phyloP scores from a whole-genome alignment of 2,797 vertebrate genomes.

The Silurus aristotelis region DNA sequence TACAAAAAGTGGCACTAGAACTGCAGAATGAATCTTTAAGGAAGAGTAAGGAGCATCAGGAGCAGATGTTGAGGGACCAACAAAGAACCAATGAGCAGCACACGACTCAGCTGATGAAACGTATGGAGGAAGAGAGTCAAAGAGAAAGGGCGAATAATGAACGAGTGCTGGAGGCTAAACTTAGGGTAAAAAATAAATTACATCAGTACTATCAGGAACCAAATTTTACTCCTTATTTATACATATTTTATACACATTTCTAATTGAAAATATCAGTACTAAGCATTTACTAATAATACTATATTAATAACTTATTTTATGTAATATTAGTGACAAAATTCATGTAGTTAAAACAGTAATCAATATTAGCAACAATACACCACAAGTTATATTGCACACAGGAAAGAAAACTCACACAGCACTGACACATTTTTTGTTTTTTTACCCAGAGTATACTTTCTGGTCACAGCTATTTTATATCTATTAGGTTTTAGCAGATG shows the following conservation, averaged over 20 bases:
- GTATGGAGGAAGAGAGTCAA: slow-evolving; percentile 37
- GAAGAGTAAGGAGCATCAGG: slow-evolving; percentile 27
- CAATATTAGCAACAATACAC: no score
- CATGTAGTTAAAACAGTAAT: no score
- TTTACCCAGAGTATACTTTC: no score
- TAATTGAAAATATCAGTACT: no score
- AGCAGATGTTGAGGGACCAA: slow-evolving; percentile 23
- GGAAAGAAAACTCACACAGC: no score
- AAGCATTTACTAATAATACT: no score
- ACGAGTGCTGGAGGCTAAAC: slow-evolving; percentile 44
- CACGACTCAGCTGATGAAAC: slow-evolving; percentile 6
- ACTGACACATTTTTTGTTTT: background rate
- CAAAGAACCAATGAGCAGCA: slow-evolving; percentile 38
- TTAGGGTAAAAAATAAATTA: slow-evolving; percentile 33
- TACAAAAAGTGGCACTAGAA: slow-evolving; percentile 21
- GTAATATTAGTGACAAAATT: no score
- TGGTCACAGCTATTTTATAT: no score
- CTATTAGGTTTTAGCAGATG: no score
- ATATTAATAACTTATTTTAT: no score
- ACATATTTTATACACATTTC: no score
- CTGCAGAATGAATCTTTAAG: slow-evolving; percentile 26
- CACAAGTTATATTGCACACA: no score
- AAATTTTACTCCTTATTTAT: background rate
- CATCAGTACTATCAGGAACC: background rate
- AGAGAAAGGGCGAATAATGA: slow-evolving; percentile 43